Evolutionary conservation across 2,888 invertebrate genomes (phyloP).

Genomic region (Mesoligia furuncula): DNA sequence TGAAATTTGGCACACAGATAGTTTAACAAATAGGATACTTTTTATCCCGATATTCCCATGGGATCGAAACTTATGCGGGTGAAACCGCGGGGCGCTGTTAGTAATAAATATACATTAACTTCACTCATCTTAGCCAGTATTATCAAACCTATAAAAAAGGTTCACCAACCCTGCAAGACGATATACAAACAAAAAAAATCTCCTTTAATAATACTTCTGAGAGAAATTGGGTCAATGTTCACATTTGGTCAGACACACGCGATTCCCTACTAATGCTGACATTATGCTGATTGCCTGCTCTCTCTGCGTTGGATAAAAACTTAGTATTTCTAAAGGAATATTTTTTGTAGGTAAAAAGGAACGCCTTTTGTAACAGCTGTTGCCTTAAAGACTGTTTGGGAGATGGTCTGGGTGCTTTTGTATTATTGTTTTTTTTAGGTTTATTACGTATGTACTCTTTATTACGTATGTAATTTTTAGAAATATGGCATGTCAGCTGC

Average conservation of each 20-base stretch:
- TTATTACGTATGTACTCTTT: slow-evolving; percentile 8
- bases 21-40: too few relatives aligned
- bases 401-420: slow-evolving; percentile 14
- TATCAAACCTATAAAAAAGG: not conserved
- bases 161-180: slow-evolving; percentile 41
- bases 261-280: slow-evolving; percentile 62
- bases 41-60: too few relatives aligned
- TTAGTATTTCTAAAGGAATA: slow-evolving; percentile 57
- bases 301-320: slow-evolving; percentile 60
- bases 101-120: not conserved
- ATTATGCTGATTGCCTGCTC: slow-evolving; percentile 64
- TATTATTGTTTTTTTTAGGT: slow-evolving; percentile 34
- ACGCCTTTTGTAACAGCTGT: slow-evolving; percentile 53
- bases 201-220: slow-evolving; percentile 45
- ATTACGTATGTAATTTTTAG: not conserved
- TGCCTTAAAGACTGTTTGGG: slow-evolving; percentile 28
- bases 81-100: too few relatives aligned
- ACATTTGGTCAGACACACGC: slow-evolving; percentile 66
- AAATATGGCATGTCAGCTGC: too few relatives aligned
- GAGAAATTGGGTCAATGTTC: slow-evolving; percentile 61
- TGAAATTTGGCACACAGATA: too few relatives aligned
- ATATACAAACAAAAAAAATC: slow-evolving; percentile 54
- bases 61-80: too few relatives aligned
- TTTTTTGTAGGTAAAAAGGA: slow-evolving; percentile 51
- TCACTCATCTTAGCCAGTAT: not conserved